Base-by-base conservation (phyloP, 2,888 invertebrate genomes). In the Cantharis rustica region DNA sequence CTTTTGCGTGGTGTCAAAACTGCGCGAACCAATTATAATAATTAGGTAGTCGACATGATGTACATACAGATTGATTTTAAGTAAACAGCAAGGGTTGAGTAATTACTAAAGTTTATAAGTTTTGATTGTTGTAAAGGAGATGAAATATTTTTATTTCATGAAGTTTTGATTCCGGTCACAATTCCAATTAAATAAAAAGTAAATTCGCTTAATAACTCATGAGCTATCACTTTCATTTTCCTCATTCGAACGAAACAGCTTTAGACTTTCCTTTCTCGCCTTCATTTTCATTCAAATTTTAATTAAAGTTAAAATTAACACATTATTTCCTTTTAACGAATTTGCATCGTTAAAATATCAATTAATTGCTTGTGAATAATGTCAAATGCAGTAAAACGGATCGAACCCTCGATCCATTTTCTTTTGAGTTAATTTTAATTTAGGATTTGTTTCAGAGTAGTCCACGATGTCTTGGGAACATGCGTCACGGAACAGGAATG, bases 401-500 rank as follows among this genome's bases (percentile, higher is more conserved):
- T 23, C 23, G 23, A 20, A 20, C 4, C 23, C 9, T 23, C 23
- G 1, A 23, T 23, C 17, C 17, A n/a, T n/a, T n/a, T 17, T 17
- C 17, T 2, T 0, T 23, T 0, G 3, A 31, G 4, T 13, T 1
- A 31, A 69, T 31, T 69, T n/a, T 69, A 68, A 63, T 26, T 75
- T 75, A 31, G n/a, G 0, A 23, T 31, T 20, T 13, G 16, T 75
- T 71, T 69, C 83, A 88, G 87, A 76, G 84, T 82, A 64, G 75
- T 77, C 4, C 80, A 83, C 71, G 72, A 73, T 3, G 72, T 81
- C 61, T 68, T 83, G 71, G 76, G 80, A 85, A 86, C 80, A 69
- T 98, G 98, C 85, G 89, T 97, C 26, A 92, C 93, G 0, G 88
- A 89, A 69, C 86, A 90, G 0, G 93, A 95, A 84, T 98, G 98